Conservation (phyloP, 1,140 invertebrate genomes). For the Drosophila setifemur region DNA sequence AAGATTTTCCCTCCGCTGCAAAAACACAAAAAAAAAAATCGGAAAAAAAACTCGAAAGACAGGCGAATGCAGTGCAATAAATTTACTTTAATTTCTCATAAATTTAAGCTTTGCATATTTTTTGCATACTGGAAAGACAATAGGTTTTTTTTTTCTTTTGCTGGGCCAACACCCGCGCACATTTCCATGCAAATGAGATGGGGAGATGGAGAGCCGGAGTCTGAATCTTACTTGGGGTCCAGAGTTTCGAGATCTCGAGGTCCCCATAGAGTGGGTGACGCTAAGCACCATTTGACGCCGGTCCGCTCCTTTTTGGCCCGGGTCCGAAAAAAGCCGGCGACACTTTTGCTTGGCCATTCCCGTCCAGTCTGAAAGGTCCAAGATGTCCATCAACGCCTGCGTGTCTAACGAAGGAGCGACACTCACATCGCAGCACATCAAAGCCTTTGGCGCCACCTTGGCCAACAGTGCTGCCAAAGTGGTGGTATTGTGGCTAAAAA, state of each 20-base stretch:
- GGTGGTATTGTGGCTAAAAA: neutral
- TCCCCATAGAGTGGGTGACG: conserved; percentile 64
- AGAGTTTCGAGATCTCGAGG: neutral
- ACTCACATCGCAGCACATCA: conserved; percentile 61
- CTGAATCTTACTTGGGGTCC: conserved; percentile 13
- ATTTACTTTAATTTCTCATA: conserved; percentile 81
- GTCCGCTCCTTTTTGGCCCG: conserved; percentile 40
- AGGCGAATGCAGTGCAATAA: conserved; percentile 70
- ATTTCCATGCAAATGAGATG: conserved; percentile 77
- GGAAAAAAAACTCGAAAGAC: neutral
- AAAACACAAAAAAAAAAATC: neutral
- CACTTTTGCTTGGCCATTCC: conserved; percentile 65
- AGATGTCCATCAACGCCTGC: conserved; percentile 80
- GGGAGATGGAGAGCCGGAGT: conserved; percentile 8
- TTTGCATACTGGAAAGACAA: conserved; percentile 66
- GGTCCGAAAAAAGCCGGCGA: conserved; percentile 33
- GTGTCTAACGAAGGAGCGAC: conserved; percentile 71
- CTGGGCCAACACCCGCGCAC: conserved; percentile 77
- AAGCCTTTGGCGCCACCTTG: conserved; percentile 72
- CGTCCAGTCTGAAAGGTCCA: conserved; percentile 34
- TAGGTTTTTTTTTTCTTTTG: conserved; percentile 60
- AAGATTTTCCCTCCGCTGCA: conserved; percentile 24
- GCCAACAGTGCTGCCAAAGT: conserved; percentile 7
- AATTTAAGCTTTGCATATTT: conserved; percentile 79
- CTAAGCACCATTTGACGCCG: conserved; percentile 75